Evolutionary conservation across 2,113 vertebrate genomes (phyloP).

Genomic region (Hippocampus comes): DNA sequence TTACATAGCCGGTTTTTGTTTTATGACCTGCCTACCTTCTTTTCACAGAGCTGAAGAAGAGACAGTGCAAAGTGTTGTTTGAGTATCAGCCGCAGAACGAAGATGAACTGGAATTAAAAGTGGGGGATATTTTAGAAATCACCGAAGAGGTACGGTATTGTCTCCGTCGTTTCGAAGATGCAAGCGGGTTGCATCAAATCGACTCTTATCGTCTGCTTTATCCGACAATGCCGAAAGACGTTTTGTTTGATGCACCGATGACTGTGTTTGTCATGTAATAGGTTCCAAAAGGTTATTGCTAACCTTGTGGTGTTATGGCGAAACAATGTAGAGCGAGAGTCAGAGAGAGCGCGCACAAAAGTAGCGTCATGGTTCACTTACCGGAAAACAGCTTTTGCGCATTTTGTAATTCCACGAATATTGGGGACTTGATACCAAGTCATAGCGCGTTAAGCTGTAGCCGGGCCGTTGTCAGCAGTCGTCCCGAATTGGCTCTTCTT

Average conservation of each 20-base stretch:
- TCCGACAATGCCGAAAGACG: background rate
- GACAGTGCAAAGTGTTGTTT: constrained; percentile 85
- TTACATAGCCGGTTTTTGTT: constrained; percentile 5
- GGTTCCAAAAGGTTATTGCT: background rate
- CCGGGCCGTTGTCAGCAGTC: background rate
- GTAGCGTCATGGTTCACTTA: background rate
- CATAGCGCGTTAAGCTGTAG: background rate
- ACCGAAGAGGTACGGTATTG: constrained; percentile 88
- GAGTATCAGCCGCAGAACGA: constrained; percentile 90
- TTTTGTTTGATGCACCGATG: background rate
- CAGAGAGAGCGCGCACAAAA: background rate
- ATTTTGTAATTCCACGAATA: background rate
- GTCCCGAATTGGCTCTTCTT: background rate
- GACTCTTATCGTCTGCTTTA: background rate
- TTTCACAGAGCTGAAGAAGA: constrained; percentile 79
- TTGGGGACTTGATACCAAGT: background rate
- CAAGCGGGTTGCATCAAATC: background rate
- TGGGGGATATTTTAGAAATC: constrained; percentile 85
- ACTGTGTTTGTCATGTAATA: background rate
- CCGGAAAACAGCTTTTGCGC: background rate
- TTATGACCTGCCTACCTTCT: constrained; percentile 2
- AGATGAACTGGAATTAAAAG: constrained; percentile 89
- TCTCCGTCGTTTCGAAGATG: background rate
- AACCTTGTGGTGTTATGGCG: background rate
- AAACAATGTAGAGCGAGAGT: constrained; percentile 1